Evolutionary conservation across 2,113 vertebrate species (phyloP).

Genomic region (Dolichotis patagonum): DNA sequence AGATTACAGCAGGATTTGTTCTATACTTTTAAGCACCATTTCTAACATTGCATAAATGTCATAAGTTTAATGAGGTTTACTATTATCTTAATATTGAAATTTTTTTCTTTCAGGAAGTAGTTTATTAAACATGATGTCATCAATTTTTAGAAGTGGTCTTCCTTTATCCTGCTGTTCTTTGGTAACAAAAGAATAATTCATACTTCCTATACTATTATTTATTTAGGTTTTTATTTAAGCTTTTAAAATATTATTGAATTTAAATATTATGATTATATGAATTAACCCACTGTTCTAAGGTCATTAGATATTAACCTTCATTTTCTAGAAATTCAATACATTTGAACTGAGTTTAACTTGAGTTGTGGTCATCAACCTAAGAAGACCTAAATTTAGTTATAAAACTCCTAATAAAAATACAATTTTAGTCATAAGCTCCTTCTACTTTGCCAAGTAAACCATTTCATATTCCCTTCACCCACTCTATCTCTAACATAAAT

Average conservation of each 20-base stretch:
- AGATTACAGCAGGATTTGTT: conserved; percentile 18
- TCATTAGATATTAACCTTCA: not conserved
- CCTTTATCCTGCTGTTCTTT: not conserved
- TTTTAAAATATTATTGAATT: not conserved
- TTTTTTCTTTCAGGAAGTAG: conserved; percentile 1
- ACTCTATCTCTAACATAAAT: not conserved
- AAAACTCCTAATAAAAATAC: not conserved
- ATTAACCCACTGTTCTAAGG: conserved; percentile 14
- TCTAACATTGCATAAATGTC: not conserved
- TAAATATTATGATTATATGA: not conserved
- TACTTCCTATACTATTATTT: not conserved
- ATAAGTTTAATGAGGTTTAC: conserved; percentile 20
- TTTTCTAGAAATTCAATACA: not conserved
- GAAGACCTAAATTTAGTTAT: not conserved
- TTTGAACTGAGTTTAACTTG: not conserved
- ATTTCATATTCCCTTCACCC: not conserved
- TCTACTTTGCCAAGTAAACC: not conserved
- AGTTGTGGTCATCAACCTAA: not conserved
- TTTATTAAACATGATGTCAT: not conserved
- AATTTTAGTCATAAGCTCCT: not conserved
- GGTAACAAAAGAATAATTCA: not conserved
- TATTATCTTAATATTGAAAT: not conserved
- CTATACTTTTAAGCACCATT: not conserved
- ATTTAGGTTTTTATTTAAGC: not conserved
- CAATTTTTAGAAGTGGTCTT: not conserved